Conservation (phyloP, 2,888 invertebrate species). For the Digitonthophagus gazella region DNA sequence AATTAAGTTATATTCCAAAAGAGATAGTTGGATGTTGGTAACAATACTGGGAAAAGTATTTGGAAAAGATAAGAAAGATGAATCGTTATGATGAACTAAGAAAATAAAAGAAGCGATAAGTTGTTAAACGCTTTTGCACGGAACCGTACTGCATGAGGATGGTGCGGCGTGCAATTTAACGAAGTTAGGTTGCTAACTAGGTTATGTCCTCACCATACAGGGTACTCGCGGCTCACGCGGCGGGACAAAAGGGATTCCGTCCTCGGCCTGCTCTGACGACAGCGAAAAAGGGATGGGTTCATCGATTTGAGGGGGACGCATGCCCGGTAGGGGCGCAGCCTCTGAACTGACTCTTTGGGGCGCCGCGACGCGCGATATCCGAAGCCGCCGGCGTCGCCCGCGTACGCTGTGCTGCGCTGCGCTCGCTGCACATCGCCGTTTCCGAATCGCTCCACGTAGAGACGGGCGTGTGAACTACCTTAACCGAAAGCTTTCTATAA, state of each 20-base stretch:
- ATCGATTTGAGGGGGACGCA: conserved; percentile 48
- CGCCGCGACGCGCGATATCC: conserved; percentile 4
- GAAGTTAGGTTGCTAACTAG: not conserved
- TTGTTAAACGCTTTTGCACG: not conserved
- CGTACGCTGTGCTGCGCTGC: conserved; percentile 2
- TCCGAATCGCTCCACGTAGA: not conserved
- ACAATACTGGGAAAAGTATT: too few relatives aligned
- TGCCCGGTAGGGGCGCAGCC: conserved; percentile 34
- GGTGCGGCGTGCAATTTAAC: not conserved
- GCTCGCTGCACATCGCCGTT: not conserved
- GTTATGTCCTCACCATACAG: conserved; percentile 7
- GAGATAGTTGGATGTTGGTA: too few relatives aligned
- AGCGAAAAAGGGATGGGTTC: conserved; percentile 46
- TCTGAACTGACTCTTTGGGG: conserved; percentile 3
- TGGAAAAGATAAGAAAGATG: not conserved
- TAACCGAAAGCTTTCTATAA: not conserved
- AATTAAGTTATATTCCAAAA: too few relatives aligned
- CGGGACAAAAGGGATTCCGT: conserved; percentile 24
- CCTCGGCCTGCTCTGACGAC: conserved; percentile 16
- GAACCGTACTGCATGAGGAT: not conserved
- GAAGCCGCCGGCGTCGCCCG: conserved; percentile 5
- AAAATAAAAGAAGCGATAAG: not conserved
- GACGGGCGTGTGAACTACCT: not conserved
- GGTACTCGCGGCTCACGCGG: conserved; percentile 8
- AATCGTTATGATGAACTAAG: not conserved